These are phyloP conservation scores for Regulus satrapa DNA, from an alignment of 2,113 vertebrate species.

Conservation along the genomic window DNA sequence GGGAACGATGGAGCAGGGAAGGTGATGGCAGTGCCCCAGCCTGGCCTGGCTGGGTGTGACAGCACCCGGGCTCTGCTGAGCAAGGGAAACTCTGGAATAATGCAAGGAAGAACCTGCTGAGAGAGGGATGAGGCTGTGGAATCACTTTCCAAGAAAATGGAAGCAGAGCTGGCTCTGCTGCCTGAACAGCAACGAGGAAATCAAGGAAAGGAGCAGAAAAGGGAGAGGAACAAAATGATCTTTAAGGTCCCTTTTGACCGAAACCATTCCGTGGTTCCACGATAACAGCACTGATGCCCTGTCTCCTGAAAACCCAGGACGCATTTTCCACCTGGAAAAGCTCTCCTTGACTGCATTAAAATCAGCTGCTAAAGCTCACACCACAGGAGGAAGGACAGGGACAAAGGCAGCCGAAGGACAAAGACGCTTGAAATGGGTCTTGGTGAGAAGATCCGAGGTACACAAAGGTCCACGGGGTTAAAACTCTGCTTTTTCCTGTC, in stretches of 20 bases:
- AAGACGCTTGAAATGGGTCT: neutral
- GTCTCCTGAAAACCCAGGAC: neutral
- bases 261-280: neutral
- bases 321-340: neutral
- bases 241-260: neutral
- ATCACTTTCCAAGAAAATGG: neutral
- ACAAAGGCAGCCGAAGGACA: accelerated
- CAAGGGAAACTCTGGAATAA: neutral
- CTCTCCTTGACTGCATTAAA: neutral
- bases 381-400: neutral
- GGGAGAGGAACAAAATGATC: accelerated
- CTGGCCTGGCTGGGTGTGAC: accelerated
- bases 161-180: neutral
- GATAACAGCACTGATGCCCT: accelerated
- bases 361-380: neutral
- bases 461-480: neutral
- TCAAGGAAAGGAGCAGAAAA: neutral
- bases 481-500: neutral
- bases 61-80: neutral
- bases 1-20: accelerated
- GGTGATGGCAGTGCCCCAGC: accelerated
- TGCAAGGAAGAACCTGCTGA: neutral
- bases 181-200: accelerated
- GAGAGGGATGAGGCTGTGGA: neutral
- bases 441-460: accelerated